phyloP scores from a whole-genome alignment of 1,140 invertebrate genomes.

The Ptiloglossa arizonensis region DNA sequence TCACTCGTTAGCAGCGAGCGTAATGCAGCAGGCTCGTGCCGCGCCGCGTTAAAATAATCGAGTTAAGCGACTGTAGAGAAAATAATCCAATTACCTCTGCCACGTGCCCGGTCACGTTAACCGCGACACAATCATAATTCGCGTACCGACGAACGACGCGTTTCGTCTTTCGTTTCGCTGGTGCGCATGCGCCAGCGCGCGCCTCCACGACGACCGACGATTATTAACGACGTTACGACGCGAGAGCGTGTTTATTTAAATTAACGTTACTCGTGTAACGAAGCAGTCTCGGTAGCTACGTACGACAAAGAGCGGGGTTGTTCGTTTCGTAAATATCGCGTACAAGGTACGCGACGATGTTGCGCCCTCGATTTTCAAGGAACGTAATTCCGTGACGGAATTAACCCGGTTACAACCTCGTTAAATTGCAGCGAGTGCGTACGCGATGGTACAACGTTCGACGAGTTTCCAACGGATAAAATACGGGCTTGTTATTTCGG shows the following conservation, averaged over 20 bases:
- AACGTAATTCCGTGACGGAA: too few relatives aligned
- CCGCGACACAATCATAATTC: constrained; percentile 24
- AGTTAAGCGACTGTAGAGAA: constrained; percentile 37
- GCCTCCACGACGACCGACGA: too few relatives aligned
- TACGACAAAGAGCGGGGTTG: too few relatives aligned
- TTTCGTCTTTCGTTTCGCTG: too few relatives aligned
- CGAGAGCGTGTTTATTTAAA: background rate
- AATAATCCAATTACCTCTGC: constrained; percentile 36
- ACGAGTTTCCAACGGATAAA: background rate
- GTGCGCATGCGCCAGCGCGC: too few relatives aligned
- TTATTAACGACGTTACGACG: background rate
- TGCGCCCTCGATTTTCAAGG: too few relatives aligned
- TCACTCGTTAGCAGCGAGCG: background rate
- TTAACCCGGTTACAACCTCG: too few relatives aligned
- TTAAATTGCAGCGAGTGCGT: too few relatives aligned
- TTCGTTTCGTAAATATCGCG: too few relatives aligned
- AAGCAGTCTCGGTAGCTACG: background rate
- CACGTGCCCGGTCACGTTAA: constrained; percentile 23
- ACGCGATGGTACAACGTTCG: background rate
- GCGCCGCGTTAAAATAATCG: constrained; percentile 31
- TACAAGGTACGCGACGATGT: too few relatives aligned
- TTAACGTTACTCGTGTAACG: background rate
- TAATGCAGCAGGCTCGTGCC: background rate
- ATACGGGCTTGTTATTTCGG: background rate
- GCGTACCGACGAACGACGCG: constrained; percentile 1